phyloP scores from a whole-genome alignment of 2,797 vertebrate genomes.

The Emys orbicularis region DNA sequence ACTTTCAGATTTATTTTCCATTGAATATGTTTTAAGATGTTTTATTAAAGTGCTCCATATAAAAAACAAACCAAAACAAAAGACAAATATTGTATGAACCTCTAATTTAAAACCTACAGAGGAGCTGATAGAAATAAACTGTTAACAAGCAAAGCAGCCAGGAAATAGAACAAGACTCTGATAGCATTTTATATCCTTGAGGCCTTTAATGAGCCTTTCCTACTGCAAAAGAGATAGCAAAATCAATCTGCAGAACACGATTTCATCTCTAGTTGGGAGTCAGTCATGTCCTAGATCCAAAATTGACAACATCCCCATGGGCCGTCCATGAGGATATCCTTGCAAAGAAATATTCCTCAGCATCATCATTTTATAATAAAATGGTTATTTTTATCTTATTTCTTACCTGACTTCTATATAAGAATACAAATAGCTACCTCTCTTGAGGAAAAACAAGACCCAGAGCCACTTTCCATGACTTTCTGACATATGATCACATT shows the following conservation, averaged over 20 bases:
- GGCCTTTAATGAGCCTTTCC: constrained; percentile 30
- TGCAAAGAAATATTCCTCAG: neutral
- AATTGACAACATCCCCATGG: neutral
- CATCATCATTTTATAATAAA: neutral
- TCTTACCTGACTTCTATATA: constrained; percentile 29
- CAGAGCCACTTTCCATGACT: constrained; percentile 30
- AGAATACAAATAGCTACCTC: constrained; percentile 7
- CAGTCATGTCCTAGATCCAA: neutral
- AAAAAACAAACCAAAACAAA: neutral
- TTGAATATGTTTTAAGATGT: neutral
- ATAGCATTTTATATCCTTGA: constrained; percentile 32
- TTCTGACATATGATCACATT: neutral
- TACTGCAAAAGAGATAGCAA: neutral
- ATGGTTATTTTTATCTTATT: neutral
- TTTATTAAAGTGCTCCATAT: neutral
- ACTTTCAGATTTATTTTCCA: neutral
- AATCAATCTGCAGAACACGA: constrained; percentile 21
- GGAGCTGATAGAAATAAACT: constrained; percentile 41
- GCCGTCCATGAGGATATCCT: neutral
- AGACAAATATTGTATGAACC: neutral
- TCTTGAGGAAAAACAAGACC: neutral
- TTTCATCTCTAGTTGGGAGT: neutral
- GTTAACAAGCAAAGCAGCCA: constrained; percentile 1
- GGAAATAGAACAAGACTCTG: constrained; percentile 12
- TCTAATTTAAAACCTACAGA: neutral